Percentiles rank a stretch among this genome's conserved stretches.
These are phyloP conservation scores for Adela reaumurella DNA, from an alignment of 2,888 invertebrate genomes.

Conservation along the genomic window DNA sequence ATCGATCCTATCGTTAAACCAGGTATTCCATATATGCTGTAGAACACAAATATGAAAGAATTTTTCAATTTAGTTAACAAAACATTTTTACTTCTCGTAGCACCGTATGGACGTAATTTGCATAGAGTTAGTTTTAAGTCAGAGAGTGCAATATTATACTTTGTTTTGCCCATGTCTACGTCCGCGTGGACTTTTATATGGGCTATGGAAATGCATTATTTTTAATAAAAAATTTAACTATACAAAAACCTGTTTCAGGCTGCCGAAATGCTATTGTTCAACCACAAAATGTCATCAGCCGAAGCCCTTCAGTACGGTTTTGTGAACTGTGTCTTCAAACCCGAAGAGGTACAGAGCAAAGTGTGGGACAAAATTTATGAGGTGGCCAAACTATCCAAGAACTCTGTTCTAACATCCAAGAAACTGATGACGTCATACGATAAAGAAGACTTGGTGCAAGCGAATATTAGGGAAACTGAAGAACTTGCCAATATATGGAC, in stretches of 20 bases:
- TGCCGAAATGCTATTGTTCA: slow-evolving; percentile 62
- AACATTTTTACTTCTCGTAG: slow-evolving; percentile 1
- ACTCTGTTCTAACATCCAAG: slow-evolving; percentile 67
- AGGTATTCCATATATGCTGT: too few species aligned
- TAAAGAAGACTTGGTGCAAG: slow-evolving; percentile 58
- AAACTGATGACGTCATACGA: slow-evolving; percentile 61
- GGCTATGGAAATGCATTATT: too few species aligned
- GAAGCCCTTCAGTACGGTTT: slow-evolving; percentile 79
- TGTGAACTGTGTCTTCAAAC: slow-evolving; percentile 73
- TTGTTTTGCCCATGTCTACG: too few species aligned
- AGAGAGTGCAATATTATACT: too few species aligned
- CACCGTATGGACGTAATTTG: too few species aligned
- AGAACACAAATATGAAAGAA: too few species aligned
- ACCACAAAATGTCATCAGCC: slow-evolving; percentile 70
- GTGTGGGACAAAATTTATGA: slow-evolving; percentile 57
- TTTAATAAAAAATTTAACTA: neutral
- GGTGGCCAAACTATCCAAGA: slow-evolving; percentile 49
- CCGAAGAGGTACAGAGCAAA: slow-evolving; percentile 54
- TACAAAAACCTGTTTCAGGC: slow-evolving; percentile 29
- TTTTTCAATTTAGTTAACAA: too few species aligned
- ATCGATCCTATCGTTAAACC: too few species aligned
- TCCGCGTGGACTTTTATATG: too few species aligned
- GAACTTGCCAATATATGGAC: slow-evolving; percentile 61
- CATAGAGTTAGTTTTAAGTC: neutral
- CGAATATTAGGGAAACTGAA: slow-evolving; percentile 66